phyloP scores from a whole-genome alignment of 2,113 vertebrate species.

The Muntiacus muntjak region DNA sequence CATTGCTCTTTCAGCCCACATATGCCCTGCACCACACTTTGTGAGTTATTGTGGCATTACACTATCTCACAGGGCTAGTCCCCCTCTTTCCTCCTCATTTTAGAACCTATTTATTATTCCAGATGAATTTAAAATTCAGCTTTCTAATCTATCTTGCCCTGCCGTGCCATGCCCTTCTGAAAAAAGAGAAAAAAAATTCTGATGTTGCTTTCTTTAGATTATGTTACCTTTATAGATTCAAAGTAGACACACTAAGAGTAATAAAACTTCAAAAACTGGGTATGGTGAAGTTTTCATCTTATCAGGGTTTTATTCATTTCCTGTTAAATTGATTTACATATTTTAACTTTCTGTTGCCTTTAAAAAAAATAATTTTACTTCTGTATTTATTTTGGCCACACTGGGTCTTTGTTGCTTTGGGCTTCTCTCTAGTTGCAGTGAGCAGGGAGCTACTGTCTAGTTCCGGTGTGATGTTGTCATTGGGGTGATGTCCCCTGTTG shows the following conservation, averaged over 20 bases:
- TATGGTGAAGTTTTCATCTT: background rate
- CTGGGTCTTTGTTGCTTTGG: background rate
- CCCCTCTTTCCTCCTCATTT: background rate
- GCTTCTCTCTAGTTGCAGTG: background rate
- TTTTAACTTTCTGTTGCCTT: background rate
- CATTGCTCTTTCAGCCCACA: background rate
- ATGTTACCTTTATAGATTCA: background rate
- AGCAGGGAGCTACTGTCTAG: background rate
- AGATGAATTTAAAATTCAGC: background rate
- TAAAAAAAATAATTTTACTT: background rate
- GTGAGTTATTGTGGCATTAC: background rate
- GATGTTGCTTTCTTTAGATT: background rate
- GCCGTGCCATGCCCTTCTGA: too few relatives aligned
- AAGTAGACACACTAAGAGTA: background rate
- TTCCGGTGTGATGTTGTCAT: background rate
- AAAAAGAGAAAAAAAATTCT: background rate
- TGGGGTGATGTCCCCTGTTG: background rate
- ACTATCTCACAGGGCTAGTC: background rate
- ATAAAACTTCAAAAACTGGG: background rate
- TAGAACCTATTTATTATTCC: background rate
- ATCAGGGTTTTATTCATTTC: background rate
- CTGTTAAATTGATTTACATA: background rate
- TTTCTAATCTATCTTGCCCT: background rate
- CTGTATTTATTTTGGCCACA: background rate
- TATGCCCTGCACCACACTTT: background rate